Conservation (phyloP, 2,888 invertebrate species). For the Heliconius ismenius region DNA sequence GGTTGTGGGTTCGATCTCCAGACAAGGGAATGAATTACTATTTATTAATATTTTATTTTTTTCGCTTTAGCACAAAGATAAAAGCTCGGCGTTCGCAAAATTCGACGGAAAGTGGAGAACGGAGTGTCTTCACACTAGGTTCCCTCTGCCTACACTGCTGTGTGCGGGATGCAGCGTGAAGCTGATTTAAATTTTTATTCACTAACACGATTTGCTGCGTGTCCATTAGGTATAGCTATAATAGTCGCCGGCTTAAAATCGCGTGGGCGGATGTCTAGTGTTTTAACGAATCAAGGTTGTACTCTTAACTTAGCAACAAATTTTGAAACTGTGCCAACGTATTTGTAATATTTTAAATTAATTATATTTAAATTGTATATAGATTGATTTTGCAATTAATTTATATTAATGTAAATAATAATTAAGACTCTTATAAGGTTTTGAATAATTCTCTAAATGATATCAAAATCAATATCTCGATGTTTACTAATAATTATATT, state of each 20-base stretch:
- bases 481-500: slow-evolving; percentile 51
- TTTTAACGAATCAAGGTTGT: slow-evolving; percentile 22
- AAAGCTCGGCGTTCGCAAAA: too few relatives aligned
- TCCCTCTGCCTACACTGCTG: too few relatives aligned
- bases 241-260: slow-evolving; percentile 13
- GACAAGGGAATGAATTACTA: too few relatives aligned
- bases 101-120: too few relatives aligned
- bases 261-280: slow-evolving; percentile 25
- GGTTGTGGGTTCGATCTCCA: too few relatives aligned
- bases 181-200: too few relatives aligned
- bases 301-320: slow-evolving; percentile 21
- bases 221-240: slow-evolving; percentile 10
- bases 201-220: not conserved
- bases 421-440: not conserved
- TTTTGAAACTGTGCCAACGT: slow-evolving; percentile 10
- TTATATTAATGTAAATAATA: slow-evolving; percentile 10
- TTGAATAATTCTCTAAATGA: not conserved
- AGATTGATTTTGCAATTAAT: slow-evolving; percentile 5
- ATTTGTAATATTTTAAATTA: slow-evolving; percentile 1
- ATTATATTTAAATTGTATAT: slow-evolving; percentile 12
- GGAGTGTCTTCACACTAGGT: too few relatives aligned
- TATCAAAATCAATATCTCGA: not conserved
- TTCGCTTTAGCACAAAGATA: too few relatives aligned
- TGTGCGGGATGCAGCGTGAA: too few relatives aligned
- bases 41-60: too few relatives aligned